Evolutionary conservation across 2,797 vertebrate species (phyloP), one percentile per base, ranked within the genome.

Genomic region (Enteromius radiatus): DNA sequence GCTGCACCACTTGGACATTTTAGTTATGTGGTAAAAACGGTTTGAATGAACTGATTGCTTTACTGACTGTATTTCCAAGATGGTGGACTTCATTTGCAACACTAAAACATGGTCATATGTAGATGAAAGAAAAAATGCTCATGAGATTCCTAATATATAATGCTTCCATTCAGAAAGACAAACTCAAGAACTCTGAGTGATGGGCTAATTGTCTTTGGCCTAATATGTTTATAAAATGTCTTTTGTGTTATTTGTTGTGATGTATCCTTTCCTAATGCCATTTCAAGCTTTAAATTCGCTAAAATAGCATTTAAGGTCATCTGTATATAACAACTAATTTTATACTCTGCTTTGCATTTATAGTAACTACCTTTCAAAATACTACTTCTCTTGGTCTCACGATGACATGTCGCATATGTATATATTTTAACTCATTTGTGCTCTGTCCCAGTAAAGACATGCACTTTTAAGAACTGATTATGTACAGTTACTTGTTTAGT

Each of bases 241-340:
- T 90, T 92, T 91, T 92, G 93, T 84, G 90, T 92, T 92, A 88
- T 88, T 33, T 80, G 28, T 85, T 23, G 75, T 87, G 77, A 87
- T 86, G 89, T 87, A n/a, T 86, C 81, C 47, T 63, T 85, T 84
- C 83, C 82, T 88, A 67, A 85, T 85, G 5, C 63, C 75, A 43
- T 89, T 90, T 87, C 76, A 88, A 87, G 89, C 88, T 89, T 91
- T 81, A 91, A 87, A 65, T 67, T 75, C 64, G 10, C 86, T 85
- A 71, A 86, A 89, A 87, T 78, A 88, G 85, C 85, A 36, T 76
- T 61, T 61, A 17, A 64, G 59, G 86, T 89, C 87, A 89, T 86
- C 82, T 87, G 15, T 85, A 91, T 91, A 92, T 10, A 80, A 7
- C 45, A 64, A 68, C 49, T 67, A 67, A 65, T 78, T 28, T 81